These are phyloP conservation scores for Nettapus auritus DNA, from an alignment of 2,113 vertebrate genomes.

Conservation along the genomic window DNA sequence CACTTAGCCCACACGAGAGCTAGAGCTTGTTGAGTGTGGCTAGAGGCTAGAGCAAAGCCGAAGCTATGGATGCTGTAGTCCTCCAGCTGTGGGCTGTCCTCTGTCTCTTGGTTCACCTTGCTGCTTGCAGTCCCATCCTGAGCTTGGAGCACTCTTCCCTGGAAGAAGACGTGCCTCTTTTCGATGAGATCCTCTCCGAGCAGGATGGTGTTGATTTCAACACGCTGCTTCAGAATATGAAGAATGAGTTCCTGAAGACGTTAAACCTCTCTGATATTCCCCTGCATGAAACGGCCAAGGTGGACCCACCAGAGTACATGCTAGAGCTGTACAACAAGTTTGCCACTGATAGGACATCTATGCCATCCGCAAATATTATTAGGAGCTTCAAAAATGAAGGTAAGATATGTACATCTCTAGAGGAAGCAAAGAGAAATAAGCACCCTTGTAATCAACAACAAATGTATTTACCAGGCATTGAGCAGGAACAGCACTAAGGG, in stretches of 20 bases:
- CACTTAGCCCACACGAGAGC: slow-evolving; percentile 65
- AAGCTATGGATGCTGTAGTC: slow-evolving; percentile 71
- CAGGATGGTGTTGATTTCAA: slow-evolving; percentile 88
- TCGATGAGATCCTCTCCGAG: slow-evolving; percentile 86
- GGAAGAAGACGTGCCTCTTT: slow-evolving; percentile 85
- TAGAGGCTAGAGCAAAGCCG: slow-evolving; percentile 30
- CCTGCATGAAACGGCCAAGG: slow-evolving; percentile 74
- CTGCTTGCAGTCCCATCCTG: slow-evolving; percentile 84
- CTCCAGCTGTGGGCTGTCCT: slow-evolving; percentile 65
- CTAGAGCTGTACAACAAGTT: slow-evolving; percentile 97
- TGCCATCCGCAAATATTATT: slow-evolving; percentile 94
- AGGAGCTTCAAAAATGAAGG: slow-evolving; percentile 99
- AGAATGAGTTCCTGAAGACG: slow-evolving; percentile 89
- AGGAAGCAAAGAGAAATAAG: not conserved
- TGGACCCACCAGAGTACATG: slow-evolving; percentile 97
- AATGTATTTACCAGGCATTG: not conserved
- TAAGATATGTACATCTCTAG: slow-evolving; percentile 54
- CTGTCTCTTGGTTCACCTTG: slow-evolving; percentile 71
- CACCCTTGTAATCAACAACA: rapidly evolving
- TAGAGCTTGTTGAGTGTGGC: slow-evolving; percentile 60
- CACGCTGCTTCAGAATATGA: slow-evolving; percentile 87
- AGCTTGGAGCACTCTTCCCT: slow-evolving; percentile 83
- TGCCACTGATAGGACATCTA: slow-evolving; percentile 88
- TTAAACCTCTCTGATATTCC: slow-evolving; percentile 90
- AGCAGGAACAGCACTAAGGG: rapidly evolving